Evolutionary conservation across 2,797 vertebrate species (phyloP), one percentile per base, ranked within the genome.

Genomic region (Scomberomorus guttatus): DNA sequence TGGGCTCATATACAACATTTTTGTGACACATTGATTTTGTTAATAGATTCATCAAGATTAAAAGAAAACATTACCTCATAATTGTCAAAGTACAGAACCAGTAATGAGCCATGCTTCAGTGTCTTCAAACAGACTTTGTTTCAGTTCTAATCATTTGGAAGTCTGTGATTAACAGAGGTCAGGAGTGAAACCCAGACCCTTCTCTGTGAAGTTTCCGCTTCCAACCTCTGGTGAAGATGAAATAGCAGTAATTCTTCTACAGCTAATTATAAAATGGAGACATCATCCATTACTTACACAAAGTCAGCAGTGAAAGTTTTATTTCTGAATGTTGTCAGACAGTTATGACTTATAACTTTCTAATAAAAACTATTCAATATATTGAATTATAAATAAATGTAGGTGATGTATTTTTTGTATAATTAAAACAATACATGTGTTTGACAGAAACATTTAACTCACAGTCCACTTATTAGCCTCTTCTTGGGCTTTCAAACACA

Each of bases 141-240:
- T 64, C 18, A 62, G 27, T 48, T 46, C 24, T 50, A 56, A 77
- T 71, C 69, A 74, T 76, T 56, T 64, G 57, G 10, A 71, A 54
- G 29, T 44, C 65, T 42, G 63, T 76, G 64, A 75, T 75, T 77
- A 72, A 57, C 42, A 44, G 59, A 72, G 71, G 68, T 79, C 72
- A 73, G 22, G 46, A 75, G 27, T 0, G 0, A 62, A 83, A 42
- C 52, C 5, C 0, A 42, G 56, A 81, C 51, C 51, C 62, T 25
- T 42, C 56, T 42, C 24, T 62, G 18, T 51, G 72, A 66, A 70
- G 59, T 71, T 66, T 55, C 32, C 0, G 6, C 72, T 54, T 81
- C 39, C 6, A 15, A 27, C 58, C 72, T 58, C 51, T 52, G 39
- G 70, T n/a, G 7, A 69, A 51, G 72, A 73, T 50, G 44, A 77